Evolutionary conservation across 2,113 vertebrate genomes (phyloP).

Genomic region (Tonatia bakeri): DNA sequence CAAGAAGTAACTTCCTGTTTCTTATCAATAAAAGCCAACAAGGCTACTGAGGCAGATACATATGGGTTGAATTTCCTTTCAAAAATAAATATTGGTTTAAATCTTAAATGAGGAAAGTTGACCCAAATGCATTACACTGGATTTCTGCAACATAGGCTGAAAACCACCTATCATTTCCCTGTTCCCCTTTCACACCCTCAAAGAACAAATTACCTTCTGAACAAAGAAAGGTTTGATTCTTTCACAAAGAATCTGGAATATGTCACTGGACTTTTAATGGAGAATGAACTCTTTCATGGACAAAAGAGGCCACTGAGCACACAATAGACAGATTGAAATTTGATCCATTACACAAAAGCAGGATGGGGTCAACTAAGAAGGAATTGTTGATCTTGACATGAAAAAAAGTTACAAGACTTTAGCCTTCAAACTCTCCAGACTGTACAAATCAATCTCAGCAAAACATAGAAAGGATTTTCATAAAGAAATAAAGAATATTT

Average conservation of each 20-base stretch:
- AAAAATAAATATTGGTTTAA: conserved; percentile 64
- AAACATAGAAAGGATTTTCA: not conserved
- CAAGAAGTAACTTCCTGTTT: conserved; percentile 62
- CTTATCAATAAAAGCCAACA: conserved; percentile 20
- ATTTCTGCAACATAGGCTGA: not conserved
- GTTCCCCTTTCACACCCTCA: not conserved
- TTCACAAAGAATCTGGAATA: conserved; percentile 50
- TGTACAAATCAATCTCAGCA: not conserved
- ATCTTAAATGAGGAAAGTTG: conserved; percentile 22
- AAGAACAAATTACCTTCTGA: conserved; percentile 4
- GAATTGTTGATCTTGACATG: not conserved
- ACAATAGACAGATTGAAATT: conserved; percentile 23
- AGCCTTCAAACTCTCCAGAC: not conserved
- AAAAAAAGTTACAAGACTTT: not conserved
- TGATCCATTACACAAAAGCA: conserved; percentile 9
- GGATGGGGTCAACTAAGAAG: not conserved
- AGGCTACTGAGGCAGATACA: conserved; percentile 49
- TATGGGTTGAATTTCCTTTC: conserved; percentile 56
- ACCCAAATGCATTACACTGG: not conserved
- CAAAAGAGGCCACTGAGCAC: not conserved
- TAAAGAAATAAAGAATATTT: not conserved
- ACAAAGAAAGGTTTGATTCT: conserved; percentile 55
- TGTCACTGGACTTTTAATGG: conserved; percentile 9
- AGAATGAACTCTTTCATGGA: conserved; percentile 32
- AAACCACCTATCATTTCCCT: conserved; percentile 20